These are phyloP conservation scores for Mnemiopsis leidyi DNA, from an alignment of 37 sponge, comb jelly and placozoan genomes.

Conservation along the genomic window DNA sequence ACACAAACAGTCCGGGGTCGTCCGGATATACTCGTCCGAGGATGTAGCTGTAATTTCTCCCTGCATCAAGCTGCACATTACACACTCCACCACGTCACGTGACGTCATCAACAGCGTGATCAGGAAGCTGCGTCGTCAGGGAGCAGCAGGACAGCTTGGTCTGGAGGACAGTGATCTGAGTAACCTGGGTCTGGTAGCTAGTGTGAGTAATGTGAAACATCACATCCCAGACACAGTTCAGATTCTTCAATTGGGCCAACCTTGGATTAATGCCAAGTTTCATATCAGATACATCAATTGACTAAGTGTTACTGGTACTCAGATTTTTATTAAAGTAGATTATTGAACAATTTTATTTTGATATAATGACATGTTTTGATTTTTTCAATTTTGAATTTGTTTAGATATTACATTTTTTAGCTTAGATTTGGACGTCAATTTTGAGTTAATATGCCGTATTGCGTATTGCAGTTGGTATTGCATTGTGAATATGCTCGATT, in stretches of 20 bases:
- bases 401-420: too few relatives aligned
- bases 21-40: constrained; percentile 29
- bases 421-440: too few relatives aligned
- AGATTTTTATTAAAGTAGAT: too few relatives aligned
- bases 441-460: too few relatives aligned
- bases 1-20: constrained; percentile 1
- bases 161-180: not conserved
- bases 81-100: constrained; percentile 28
- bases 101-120: constrained; percentile 58
- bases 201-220: constrained; percentile 43
- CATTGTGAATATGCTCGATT: too few relatives aligned
- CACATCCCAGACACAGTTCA: constrained; percentile 45
- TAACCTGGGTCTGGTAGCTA: not conserved
- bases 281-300: not conserved
- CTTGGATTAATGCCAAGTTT: constrained; percentile 62
- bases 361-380: too few relatives aligned
- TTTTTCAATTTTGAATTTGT: too few relatives aligned
- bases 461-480: too few relatives aligned
- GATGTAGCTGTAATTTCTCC: not conserved
- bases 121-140: constrained; percentile 53
- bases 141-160: not conserved
- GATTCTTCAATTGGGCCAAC: constrained; percentile 38
- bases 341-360: too few relatives aligned
- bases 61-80: constrained; percentile 57
- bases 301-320: too few relatives aligned